Base-by-base conservation (phyloP, 2,797 vertebrate genomes). In the Myotis daubentonii region DNA sequence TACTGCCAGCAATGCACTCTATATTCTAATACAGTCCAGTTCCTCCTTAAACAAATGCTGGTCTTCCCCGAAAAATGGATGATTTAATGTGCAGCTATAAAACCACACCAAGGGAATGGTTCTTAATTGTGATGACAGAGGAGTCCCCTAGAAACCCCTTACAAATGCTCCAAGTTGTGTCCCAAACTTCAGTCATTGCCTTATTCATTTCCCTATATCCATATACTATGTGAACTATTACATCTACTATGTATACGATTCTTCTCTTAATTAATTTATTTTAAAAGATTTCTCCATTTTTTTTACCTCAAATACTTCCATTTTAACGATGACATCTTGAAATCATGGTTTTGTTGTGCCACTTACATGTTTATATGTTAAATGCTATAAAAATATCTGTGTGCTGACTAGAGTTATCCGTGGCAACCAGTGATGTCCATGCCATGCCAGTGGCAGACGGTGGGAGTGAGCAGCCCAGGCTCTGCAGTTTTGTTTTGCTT, bases 201-300 rank as follows among this genome's bases (percentile, higher is more conserved):
- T 76, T n/a, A 41, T 6, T 30, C 5, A 80, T 62, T 93, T 75
- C 41, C 8, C 65, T 20, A 28, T 9, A 88, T 65, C 33, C 62
- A 66, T 23, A 41, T 25, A 65, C 4, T n/a, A 15, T 3, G 12
- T 49, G 11, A 28, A 25, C 72, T 80, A 20, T 30, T 81, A 51
- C 25, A 75, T 68, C 81, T 81, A 53, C 72, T 71, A n/a, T 5
- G 17, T 38, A 53, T 57, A 36, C 5, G 62, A 41, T 36, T 80
- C 53, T 74, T 85, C 89, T 74, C 36, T 28, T 84, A 55, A 66
- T 92, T 79, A 55, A 71, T 92, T 79, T 96, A 71, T 87, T 93
- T 70, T 38, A 78, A 84, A 57, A 66, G 30, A 51, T 80, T 66
- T 71, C 47, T 89, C 33, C n/a, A 17, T 38, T 41, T 47, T 17